Base-by-base conservation (phyloP, 2,888 invertebrate genomes). In the Lacanobia oleracea region DNA sequence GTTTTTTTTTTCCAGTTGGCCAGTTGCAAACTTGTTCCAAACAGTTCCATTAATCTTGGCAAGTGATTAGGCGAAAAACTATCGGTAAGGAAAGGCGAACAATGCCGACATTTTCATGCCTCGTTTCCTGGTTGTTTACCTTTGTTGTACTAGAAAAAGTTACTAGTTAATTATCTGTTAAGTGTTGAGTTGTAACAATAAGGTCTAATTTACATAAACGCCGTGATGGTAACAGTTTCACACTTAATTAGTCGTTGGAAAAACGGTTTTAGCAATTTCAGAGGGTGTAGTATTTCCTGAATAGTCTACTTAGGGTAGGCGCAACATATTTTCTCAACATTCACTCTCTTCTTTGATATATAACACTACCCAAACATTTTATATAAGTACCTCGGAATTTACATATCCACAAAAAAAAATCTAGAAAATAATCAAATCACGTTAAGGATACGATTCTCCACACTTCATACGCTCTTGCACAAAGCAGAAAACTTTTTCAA, bases 1-100 rank as follows among this genome's bases (percentile, higher is more conserved):
- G 37, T 51, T 53, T 27, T 48, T 63, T 45, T 65, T 50, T 79
- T 59, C 27, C 59, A 40, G 40, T 40, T 40, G 60, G 56, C 57
- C 45, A 54, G 14, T 79, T 72, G 59, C 43, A 43, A 74, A 75
- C 69, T 74, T 51, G 67, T 54, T 63, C 43, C 43, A 14, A 16
- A 43, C 43, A 43, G 14, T 43, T 43, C 23, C 72, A 83, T 85
- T 79, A 79, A 75, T 83, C 79, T 63, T 57, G 33, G 21, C 57
- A 21, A 74, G 62, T 82, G 60, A 66, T 65, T 21, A 40, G 53
- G 56, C 54, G 57, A 79, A 76, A 80, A 84, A 75, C 56, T 66
- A 57, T 62, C n/a, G 37, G 33, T 40, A 53, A 78, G 45, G 18
- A 60, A 71, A 68, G 18, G n/a, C 60, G n/a, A 51, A 62, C 57